Percentiles rank a stretch among this genome's conserved stretches.
phyloP scores from a whole-genome alignment of 2,113 vertebrate genomes.

The Rana temporaria region DNA sequence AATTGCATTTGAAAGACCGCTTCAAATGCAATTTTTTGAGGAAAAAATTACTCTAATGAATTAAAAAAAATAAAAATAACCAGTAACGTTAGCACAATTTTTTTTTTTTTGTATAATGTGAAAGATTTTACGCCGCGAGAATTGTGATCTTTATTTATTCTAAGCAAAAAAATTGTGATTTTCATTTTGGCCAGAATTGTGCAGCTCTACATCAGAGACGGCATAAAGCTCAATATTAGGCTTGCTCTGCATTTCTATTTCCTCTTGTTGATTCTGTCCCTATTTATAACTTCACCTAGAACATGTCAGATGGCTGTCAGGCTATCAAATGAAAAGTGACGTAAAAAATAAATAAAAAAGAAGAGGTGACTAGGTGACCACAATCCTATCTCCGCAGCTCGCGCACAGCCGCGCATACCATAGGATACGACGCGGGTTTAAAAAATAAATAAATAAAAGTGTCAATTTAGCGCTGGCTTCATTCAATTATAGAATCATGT shows the following conservation, averaged over 20 bases:
- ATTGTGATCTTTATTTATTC: too few relatives aligned
- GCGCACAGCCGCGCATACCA: background rate
- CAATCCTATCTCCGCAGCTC: background rate
- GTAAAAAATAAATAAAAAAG: background rate
- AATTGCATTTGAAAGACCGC: too few relatives aligned
- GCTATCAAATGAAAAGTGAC: constrained; percentile 15
- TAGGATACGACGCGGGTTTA: background rate
- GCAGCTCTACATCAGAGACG: too few relatives aligned
- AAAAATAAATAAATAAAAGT: too few relatives aligned
- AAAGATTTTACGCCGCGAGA: too few relatives aligned
- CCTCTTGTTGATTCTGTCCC: background rate
- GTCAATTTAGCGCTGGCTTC: constrained; percentile 61
- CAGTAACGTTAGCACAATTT: too few relatives aligned
- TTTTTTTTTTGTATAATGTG: too few relatives aligned
- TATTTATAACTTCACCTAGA: background rate
- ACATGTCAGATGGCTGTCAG: background rate
- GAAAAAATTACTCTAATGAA: too few relatives aligned
- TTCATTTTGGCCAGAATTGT: too few relatives aligned
- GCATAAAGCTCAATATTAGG: background rate
- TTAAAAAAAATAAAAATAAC: too few relatives aligned
- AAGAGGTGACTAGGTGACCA: constrained; percentile 3
- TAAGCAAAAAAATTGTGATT: too few relatives aligned
- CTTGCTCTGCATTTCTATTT: background rate
- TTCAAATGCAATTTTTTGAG: too few relatives aligned
- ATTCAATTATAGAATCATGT: constrained; percentile 60